Percentiles rank a stretch among this genome's conserved stretches.
Evolutionary conservation across 1,140 invertebrate genomes (phyloP).

Genomic region (Pectinophora gossypiella): DNA sequence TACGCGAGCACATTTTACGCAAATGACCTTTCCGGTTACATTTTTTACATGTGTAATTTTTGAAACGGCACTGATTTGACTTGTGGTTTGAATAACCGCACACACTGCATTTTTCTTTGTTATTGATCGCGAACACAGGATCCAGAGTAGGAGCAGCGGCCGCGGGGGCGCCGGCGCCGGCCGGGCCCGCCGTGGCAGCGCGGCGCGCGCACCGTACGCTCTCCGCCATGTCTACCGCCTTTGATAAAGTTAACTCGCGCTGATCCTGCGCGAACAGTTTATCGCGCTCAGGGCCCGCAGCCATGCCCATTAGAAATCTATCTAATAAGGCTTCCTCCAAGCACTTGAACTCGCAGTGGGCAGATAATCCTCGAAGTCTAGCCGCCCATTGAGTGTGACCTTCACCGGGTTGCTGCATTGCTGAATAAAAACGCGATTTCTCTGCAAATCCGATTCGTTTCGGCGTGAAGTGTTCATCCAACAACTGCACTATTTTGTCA

Average conservation of each 20-base stretch:
- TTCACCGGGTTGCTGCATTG: slow-evolving; percentile 6
- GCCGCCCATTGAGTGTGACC: slow-evolving; percentile 6
- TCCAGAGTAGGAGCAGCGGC: no score
- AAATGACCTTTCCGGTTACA: slow-evolving; percentile 8
- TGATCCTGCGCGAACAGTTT: background rate
- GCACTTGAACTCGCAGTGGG: background rate
- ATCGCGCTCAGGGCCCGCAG: background rate
- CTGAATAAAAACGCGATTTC: slow-evolving; percentile 1
- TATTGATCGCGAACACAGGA: no score
- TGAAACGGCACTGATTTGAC: slow-evolving; percentile 5
- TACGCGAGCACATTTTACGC: slow-evolving; percentile 9
- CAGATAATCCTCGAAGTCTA: background rate
- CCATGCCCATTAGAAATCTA: slow-evolving; percentile 1
- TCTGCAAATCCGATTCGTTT: slow-evolving; percentile 5
- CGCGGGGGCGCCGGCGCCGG: no score
- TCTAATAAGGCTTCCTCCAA: background rate
- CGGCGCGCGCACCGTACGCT: background rate
- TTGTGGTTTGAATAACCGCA: slow-evolving; percentile 5
- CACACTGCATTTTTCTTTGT: slow-evolving; percentile 5
- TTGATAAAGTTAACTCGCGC: background rate
- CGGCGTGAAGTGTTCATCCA: slow-evolving; percentile 6
- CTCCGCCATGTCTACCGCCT: background rate
- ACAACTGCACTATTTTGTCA: background rate
- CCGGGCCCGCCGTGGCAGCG: background rate
- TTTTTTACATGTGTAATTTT: slow-evolving; percentile 5